These are phyloP conservation scores for Scolanthus callimorphus DNA, from an alignment of 92 coral and sea anemone genomes.

Conservation along the genomic window DNA sequence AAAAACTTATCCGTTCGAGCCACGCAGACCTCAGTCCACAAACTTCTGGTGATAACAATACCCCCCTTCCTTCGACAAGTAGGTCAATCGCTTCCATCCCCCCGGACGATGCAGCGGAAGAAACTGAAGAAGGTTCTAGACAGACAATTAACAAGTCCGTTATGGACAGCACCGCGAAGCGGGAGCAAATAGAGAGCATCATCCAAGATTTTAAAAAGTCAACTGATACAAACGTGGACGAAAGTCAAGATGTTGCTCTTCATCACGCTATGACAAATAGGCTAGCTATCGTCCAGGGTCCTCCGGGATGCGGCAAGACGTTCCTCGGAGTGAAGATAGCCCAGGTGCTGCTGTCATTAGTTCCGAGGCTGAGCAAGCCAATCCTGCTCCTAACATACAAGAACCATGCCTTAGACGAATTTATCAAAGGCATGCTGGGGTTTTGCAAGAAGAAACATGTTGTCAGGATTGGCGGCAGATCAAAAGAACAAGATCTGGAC, in stretches of 20 bases:
- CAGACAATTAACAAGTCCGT: no score
- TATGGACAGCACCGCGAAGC: no score
- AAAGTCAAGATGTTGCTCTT: constrained; percentile 20
- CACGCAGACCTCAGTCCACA: no score
- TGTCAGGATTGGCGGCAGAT: constrained; percentile 25
- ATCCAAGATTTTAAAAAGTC: no score
- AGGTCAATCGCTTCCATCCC: no score
- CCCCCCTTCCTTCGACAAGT: no score
- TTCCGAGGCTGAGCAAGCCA: constrained; percentile 14
- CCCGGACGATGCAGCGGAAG: no score
- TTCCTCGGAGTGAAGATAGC: constrained; percentile 3
- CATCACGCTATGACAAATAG: constrained; percentile 13
- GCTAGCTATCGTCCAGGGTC: constrained; percentile 13
- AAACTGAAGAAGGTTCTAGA: no score
- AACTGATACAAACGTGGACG: no score
- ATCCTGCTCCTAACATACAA: constrained; percentile 32
- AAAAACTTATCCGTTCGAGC: no score
- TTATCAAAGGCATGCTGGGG: constrained; percentile 20
- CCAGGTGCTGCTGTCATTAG: constrained; percentile 4
- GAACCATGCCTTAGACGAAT: constrained; percentile 36
- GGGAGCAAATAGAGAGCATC: no score
- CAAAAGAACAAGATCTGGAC: constrained; percentile 23
- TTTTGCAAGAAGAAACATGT: constrained; percentile 10
- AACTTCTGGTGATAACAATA: no score
- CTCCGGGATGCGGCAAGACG: constrained; percentile 5